Evolutionary conservation across 2,888 invertebrate species (phyloP), one percentile per base, ranked within the genome.

Genomic region (Ceriagrion tenellum): DNA sequence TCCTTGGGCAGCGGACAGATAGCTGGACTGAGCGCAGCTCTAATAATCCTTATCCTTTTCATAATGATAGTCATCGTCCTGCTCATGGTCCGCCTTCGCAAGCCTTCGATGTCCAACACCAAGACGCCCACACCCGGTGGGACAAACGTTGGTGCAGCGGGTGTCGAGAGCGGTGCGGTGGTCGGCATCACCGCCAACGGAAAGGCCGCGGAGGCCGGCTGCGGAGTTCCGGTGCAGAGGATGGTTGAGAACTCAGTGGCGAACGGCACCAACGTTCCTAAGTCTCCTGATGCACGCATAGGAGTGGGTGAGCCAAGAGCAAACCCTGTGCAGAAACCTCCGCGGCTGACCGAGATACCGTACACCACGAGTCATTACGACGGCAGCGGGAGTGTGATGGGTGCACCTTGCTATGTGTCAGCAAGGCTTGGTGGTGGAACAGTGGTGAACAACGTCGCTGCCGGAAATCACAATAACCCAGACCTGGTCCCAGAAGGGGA

Each of bases 291-390:
- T 18, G 40, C 63, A 16, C 88, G 89, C 20, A 40, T 88, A 56
- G 74, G 59, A 4, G 95, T 63, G 16, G 23, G 30, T 6, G 81
- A 95, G 74, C 59, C 63, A n/a, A 55, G 20, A 20, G 74, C 69
- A 96, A 98, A 98, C 97, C 98, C 98, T 0, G 98, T 98, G 55
- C 97, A 98, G 96, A 98, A 98, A 96, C 98, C 98, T 8, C 98
- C 98, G 0, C 97, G 98, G 95, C 97, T 98, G 26, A 98, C 98
- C 95, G 98, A 98, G 95, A 97, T 98, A 95, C 97, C 98, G 0
- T 98, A 98, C 96, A 97, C 98, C 26, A 98, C 98, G 10, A 98
- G 97, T 96, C 98, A 98, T 96, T 98, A 98, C 96, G 98, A 98
- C 96, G 98, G 98, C 95, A 97, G 97, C 96, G 98, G 98, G 95